Conservation (phyloP, 2,797 vertebrate genomes). For the Catostomus latipinnis region DNA sequence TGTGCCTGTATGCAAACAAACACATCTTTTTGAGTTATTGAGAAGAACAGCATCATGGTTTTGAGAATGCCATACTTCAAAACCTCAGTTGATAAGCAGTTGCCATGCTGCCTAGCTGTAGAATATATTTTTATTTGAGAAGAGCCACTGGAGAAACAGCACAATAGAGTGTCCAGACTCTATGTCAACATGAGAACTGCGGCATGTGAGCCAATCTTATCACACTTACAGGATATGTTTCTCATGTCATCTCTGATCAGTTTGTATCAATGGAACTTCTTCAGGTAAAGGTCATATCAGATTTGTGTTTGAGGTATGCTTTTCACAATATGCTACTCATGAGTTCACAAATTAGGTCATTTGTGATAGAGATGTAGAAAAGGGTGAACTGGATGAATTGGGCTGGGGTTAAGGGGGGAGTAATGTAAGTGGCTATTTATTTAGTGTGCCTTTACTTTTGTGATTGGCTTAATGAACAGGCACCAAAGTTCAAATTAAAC, state of each 20-base stretch:
- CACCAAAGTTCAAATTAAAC: no score
- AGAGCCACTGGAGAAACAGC: constrained; percentile 26
- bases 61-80: not conserved
- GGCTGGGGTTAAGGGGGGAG: not conserved
- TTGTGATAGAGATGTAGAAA: not conserved
- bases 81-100: constrained; percentile 28
- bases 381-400: no score
- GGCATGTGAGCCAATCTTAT: constrained; percentile 18
- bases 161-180: constrained; percentile 8
- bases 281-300: constrained; percentile 1
- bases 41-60: not conserved
- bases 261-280: not conserved
- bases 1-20: not conserved
- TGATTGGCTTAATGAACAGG: not conserved
- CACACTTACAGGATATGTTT: not conserved
- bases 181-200: constrained; percentile 5
- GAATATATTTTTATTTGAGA: constrained; percentile 51
- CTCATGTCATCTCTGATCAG: not conserved
- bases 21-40: constrained; percentile 22
- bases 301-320: not conserved
- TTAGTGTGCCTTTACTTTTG: not conserved
- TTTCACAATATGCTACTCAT: not conserved
- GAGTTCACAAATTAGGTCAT: not conserved
- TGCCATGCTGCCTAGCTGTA: constrained; percentile 23
- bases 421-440: not conserved